These are phyloP conservation scores for Plebejus anna DNA, from an alignment of 2,888 invertebrate genomes.

Conservation along the genomic window DNA sequence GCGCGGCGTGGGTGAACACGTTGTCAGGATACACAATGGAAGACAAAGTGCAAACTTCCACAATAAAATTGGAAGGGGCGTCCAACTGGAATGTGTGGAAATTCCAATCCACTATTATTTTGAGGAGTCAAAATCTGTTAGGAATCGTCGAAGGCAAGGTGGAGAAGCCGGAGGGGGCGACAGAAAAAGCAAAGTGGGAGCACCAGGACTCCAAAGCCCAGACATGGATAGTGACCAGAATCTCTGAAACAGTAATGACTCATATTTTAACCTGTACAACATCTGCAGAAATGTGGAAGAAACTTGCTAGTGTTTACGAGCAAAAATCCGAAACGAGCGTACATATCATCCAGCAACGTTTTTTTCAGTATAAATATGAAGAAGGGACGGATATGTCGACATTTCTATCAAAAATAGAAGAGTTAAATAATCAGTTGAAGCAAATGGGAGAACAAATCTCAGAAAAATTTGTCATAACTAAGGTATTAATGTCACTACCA, in stretches of 20 bases:
- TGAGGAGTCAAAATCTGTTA: slow-evolving; percentile 38
- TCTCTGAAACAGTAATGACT: slow-evolving; percentile 43
- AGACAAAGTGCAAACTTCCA: not conserved
- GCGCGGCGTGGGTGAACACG: not conserved
- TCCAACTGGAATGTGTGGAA: slow-evolving; percentile 44
- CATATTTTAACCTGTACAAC: slow-evolving; percentile 43
- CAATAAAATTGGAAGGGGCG: slow-evolving; percentile 41
- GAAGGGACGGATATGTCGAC: slow-evolving; percentile 40
- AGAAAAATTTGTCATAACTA: slow-evolving; percentile 45
- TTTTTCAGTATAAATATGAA: slow-evolving; percentile 44
- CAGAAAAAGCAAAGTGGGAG: slow-evolving; percentile 38
- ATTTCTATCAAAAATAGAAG: slow-evolving; percentile 44
- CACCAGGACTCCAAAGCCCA: slow-evolving; percentile 42
- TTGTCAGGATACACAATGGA: not conserved
- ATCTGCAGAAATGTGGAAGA: slow-evolving; percentile 45
- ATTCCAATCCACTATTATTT: slow-evolving; percentile 40
- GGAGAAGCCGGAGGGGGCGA: slow-evolving; percentile 36
- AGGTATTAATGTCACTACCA: slow-evolving; percentile 46
- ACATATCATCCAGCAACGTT: slow-evolving; percentile 47
- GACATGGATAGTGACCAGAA: slow-evolving; percentile 41
- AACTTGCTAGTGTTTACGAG: slow-evolving; percentile 45
- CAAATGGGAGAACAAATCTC: slow-evolving; percentile 43
- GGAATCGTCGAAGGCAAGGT: slow-evolving; percentile 38
- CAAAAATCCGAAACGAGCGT: slow-evolving; percentile 47
- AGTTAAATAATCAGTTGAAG: slow-evolving; percentile 41